These are phyloP conservation scores for Mythimna impura DNA, from an alignment of 2,888 invertebrate species.

Conservation along the genomic window DNA sequence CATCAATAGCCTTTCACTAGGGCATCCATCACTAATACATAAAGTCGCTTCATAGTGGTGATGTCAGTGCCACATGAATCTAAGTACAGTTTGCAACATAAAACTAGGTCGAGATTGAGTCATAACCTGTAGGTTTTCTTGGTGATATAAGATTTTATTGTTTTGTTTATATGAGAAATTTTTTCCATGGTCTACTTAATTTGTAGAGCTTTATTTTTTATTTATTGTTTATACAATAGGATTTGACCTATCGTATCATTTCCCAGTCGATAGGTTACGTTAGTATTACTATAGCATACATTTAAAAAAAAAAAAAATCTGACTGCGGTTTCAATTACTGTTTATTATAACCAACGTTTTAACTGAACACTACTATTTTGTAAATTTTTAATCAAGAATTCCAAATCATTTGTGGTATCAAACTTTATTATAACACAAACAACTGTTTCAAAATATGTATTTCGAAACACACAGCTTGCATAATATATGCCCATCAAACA, in stretches of 20 bases:
- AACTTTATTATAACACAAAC: slow-evolving; percentile 2
- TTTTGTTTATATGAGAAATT: neutral
- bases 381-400: no score
- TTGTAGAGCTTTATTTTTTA: no score
- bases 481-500: slow-evolving; percentile 9
- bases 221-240: no score
- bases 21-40: slow-evolving; percentile 75
- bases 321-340: no score
- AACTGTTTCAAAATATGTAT: neutral
- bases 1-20: slow-evolving; percentile 76
- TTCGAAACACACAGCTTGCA: slow-evolving; percentile 1
- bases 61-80: slow-evolving; percentile 75
- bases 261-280: no score
- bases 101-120: slow-evolving; percentile 43
- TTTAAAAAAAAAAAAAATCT: no score
- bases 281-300: no score
- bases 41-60: slow-evolving; percentile 74
- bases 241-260: no score
- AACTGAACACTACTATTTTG: no score
- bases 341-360: no score
- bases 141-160: slow-evolving; percentile 17
- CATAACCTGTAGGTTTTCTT: slow-evolving; percentile 15
- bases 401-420: neutral
- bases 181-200: no score
- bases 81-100: slow-evolving; percentile 63